A percentile compares a stretch with the other conserved stretches of the same genome.
Conservation (phyloP, 1,140 invertebrate genomes). For the Vanessa atalanta region DNA sequence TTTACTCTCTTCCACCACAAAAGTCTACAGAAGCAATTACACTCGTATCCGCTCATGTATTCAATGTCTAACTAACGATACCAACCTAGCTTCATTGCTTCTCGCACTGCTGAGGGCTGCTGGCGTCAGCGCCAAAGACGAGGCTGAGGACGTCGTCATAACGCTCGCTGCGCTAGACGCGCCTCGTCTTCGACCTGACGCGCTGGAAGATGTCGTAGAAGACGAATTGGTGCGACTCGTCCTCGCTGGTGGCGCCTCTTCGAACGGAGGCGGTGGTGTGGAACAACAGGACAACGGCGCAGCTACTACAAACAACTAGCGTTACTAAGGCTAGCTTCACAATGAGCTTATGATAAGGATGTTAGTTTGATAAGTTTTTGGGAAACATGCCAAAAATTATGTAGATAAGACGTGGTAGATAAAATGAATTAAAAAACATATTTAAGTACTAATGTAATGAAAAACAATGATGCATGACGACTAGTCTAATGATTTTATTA, state of each 20-base stretch:
- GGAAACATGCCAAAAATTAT: background rate
- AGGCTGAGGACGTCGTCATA: slow-evolving; percentile 77
- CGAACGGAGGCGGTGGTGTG: slow-evolving; percentile 93
- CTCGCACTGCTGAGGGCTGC: slow-evolving; percentile 81
- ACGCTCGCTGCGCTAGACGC: slow-evolving; percentile 76
- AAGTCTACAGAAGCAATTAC: no score
- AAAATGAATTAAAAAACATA: background rate
- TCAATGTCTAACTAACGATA: background rate
- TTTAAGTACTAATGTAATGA: slow-evolving; percentile 14
- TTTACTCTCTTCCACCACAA: no score
- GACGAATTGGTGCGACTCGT: slow-evolving; percentile 82
- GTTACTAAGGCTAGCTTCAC: slow-evolving; percentile 57
- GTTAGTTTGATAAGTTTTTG: background rate
- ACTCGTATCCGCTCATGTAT: no score
- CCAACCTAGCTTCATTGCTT: slow-evolving; percentile 81
- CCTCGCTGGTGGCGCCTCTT: slow-evolving; percentile 84
- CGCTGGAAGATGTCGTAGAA: slow-evolving; percentile 80
- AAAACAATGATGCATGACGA: slow-evolving; percentile 1
- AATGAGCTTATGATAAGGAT: slow-evolving; percentile 5
- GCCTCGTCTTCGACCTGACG: slow-evolving; percentile 75
- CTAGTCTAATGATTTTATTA: slow-evolving; percentile 11
- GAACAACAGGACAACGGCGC: slow-evolving; percentile 86
- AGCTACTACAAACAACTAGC: slow-evolving; percentile 66
- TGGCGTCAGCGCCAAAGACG: slow-evolving; percentile 85
- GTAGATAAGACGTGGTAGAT: background rate